phyloP scores from a whole-genome alignment of 2,113 vertebrate species.

The Siniperca chuatsi region DNA sequence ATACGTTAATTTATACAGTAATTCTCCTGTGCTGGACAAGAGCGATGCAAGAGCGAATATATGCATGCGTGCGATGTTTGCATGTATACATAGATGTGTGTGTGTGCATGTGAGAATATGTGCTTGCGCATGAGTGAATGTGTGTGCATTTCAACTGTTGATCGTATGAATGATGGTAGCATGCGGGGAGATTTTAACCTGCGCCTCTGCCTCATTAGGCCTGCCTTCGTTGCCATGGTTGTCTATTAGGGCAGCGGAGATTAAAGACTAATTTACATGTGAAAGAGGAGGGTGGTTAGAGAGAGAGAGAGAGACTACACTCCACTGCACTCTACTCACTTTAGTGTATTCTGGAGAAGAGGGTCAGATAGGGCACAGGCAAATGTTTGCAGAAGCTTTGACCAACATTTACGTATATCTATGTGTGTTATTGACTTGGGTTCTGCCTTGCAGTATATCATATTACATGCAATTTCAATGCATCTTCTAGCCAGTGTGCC shows the following conservation, averaged over 20 bases:
- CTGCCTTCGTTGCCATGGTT: constrained; percentile 83
- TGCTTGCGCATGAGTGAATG: background rate
- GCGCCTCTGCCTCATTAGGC: constrained; percentile 80
- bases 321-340: constrained; percentile 50
- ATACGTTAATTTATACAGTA: background rate
- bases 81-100: background rate
- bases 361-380: constrained; percentile 60
- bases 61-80: background rate
- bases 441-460: background rate
- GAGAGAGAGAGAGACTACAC: constrained; percentile 48
- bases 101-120: constrained; percentile 6
- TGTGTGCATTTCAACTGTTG: constrained; percentile 72
- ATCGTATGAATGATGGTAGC: constrained; percentile 62
- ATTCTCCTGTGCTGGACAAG: background rate
- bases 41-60: background rate
- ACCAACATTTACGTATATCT: constrained; percentile 33
- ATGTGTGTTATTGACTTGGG: background rate
- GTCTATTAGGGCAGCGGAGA: constrained; percentile 81
- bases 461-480: background rate
- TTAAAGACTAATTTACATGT: constrained; percentile 85
- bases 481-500: constrained; percentile 5
- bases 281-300: constrained; percentile 73
- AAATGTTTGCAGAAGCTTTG: constrained; percentile 67
- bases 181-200: constrained; percentile 77
- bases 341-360: constrained; percentile 59